Base-by-base conservation (phyloP, 2,113 vertebrate genomes). In the Notothenia coriiceps region DNA sequence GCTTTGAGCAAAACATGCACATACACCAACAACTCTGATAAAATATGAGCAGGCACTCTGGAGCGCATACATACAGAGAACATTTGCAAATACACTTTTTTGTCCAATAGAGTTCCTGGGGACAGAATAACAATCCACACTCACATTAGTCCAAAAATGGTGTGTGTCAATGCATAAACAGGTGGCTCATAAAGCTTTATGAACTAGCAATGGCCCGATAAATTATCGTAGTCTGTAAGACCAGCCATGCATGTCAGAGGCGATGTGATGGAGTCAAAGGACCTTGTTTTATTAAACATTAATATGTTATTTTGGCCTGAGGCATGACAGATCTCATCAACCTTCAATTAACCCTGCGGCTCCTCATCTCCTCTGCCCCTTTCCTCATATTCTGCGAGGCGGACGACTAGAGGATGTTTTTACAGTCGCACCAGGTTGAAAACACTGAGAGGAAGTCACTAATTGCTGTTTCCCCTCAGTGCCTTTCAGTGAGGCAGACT, bases 271-370 rank as follows among this genome's bases (percentile, higher is more conserved):
- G 5, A 6, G 52, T 65, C 49, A 47, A 22, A 50, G 59, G 77
- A 49, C 71, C 63, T 33, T 50, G 61, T 83, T 79, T 86, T 77
- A 90, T 85, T 83, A 83, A 85, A 83, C 43, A 87, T 77, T 74
- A 84, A 76, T 59, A 22, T 82, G 61, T 71, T 13, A 75, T 80
- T 68, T 82, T 72, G 63, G 60, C 69, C 33, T 75, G 43, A 11
- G 80, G 29, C 78, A 73, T 81, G 64, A 88, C 71, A 85, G 22
- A 81, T 60, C 80, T 87, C 80, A 82, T 92, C 71, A 86, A 86
- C 82, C 84, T 84, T 82, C 73, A 77, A 87, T 92, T 92, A 90
- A 92, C 90, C 87, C 77, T 77, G 59, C 35, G 5, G 71, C 61
- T 79, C 62, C 51, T 82, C 56, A 17, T 73, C 70, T 79, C 75